phyloP scores from a whole-genome alignment of 2,888 invertebrate genomes.

The Diadromus collaris region DNA sequence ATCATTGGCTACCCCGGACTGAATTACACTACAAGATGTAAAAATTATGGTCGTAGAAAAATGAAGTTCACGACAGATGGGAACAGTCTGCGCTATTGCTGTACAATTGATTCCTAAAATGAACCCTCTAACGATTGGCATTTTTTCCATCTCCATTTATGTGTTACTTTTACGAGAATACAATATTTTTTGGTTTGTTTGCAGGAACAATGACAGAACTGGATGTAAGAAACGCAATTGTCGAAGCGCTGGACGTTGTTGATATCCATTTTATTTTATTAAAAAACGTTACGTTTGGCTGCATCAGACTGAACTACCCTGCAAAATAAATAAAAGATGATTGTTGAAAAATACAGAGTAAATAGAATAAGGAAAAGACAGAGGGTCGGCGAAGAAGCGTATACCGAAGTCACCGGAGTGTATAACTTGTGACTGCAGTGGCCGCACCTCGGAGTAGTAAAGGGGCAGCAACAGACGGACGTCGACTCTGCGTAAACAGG shows the following conservation, averaged over 20 bases:
- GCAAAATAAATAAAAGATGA: neutral
- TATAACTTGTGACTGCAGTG: slow-evolving; percentile 6
- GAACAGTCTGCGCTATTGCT: no score
- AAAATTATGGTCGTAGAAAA: neutral
- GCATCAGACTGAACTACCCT: neutral
- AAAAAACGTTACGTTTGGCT: neutral
- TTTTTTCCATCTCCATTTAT: neutral
- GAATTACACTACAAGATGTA: neutral
- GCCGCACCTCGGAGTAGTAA: slow-evolving; percentile 36
- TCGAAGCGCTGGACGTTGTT: neutral
- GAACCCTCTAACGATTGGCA: neutral
- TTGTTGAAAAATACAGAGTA: neutral
- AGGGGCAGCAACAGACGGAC: slow-evolving; percentile 59
- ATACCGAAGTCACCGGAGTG: neutral
- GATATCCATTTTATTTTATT: neutral
- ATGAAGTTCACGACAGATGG: no score
- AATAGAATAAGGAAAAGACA: neutral
- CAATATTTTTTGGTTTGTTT: neutral
- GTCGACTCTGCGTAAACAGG: slow-evolving; percentile 70
- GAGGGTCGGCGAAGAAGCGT: neutral
- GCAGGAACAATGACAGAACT: neutral
- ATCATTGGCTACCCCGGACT: neutral
- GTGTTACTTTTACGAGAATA: neutral
- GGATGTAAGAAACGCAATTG: neutral
- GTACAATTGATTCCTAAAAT: neutral